Conservation (phyloP, 2,797 vertebrate genomes). For the Ctenosaura bakeri region DNA sequence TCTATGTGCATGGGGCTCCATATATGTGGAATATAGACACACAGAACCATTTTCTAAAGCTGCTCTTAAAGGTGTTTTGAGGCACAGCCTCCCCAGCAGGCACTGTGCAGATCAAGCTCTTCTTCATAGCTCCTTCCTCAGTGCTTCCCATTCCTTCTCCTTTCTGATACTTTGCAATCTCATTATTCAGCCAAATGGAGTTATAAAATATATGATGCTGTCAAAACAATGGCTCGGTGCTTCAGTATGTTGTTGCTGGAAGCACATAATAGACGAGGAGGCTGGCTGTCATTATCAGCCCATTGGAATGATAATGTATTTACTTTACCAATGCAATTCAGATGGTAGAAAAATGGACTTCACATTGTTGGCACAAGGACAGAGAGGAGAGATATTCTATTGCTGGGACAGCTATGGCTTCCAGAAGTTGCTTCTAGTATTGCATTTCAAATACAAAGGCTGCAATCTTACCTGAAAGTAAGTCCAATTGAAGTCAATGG, state of each 20-base stretch:
- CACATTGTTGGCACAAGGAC: background rate
- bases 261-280: constrained; percentile 38
- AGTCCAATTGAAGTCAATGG: background rate
- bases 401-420: background rate
- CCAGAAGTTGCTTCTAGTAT: background rate
- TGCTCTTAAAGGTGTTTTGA: background rate
- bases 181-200: constrained; percentile 37
- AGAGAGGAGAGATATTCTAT: constrained; percentile 1
- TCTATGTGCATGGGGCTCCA: background rate
- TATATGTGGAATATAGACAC: background rate
- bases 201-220: constrained; percentile 41
- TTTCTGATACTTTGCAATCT: constrained; percentile 3
- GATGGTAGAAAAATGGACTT: constrained; percentile 27
- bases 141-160: background rate
- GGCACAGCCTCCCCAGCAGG: background rate
- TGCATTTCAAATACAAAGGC: background rate
- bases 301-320: constrained; percentile 38
- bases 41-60: background rate
- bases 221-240: constrained; percentile 44
- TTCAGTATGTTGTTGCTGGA: constrained; percentile 41
- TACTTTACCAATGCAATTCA: constrained; percentile 3
- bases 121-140: background rate
- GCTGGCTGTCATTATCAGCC: constrained; percentile 38
- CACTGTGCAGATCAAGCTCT: background rate
- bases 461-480: background rate